Conservation (phyloP, 2,113 vertebrate genomes). For the Atrichornis clamosus region DNA sequence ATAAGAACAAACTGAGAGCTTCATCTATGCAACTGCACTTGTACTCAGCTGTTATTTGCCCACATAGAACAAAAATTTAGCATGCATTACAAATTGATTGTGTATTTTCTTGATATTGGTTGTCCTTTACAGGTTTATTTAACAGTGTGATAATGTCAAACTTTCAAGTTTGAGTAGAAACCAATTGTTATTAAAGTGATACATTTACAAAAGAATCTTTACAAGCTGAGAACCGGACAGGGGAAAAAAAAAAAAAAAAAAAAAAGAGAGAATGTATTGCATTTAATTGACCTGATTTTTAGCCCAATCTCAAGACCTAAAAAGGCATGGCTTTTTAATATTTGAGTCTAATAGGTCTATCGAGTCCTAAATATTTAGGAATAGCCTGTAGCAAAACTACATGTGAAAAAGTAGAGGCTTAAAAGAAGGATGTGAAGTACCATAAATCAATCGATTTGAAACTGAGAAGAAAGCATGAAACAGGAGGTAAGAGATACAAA, state of each 20-base stretch:
- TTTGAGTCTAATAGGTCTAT: background rate
- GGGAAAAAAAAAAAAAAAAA: background rate
- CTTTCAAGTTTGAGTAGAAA: background rate
- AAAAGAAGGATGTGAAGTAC: background rate
- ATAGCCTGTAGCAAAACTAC: background rate
- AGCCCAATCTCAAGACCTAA: background rate
- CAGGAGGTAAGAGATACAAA: background rate
- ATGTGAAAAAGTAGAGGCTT: background rate
- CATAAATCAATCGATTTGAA: background rate
- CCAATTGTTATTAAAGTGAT: background rate
- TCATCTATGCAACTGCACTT: background rate
- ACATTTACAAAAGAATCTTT: background rate
- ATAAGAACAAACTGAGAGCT: background rate
- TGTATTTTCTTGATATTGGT: background rate
- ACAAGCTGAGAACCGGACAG: background rate
- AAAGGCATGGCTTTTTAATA: background rate
- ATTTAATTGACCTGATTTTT: background rate
- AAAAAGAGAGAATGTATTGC: background rate
- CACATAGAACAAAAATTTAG: background rate
- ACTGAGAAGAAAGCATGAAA: background rate
- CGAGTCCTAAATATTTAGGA: background rate
- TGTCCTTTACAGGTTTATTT: background rate
- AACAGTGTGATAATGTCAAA: background rate
- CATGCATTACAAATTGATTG: background rate
- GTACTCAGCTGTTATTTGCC: background rate